Conservation (phyloP, 2,888 invertebrate genomes). For the Ypsolopha scabrella region DNA sequence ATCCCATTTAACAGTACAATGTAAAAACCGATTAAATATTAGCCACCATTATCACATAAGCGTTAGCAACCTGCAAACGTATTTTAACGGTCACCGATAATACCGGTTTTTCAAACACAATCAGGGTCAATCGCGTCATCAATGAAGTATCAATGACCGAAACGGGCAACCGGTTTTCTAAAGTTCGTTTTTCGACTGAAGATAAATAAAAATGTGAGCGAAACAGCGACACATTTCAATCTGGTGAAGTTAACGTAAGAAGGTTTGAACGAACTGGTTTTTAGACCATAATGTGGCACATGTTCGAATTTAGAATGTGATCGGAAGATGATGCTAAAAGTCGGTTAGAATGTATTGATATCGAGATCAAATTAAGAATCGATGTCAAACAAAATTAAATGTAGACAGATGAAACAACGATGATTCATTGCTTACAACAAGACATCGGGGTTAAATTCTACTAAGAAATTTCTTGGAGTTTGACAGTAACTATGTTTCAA, state of each 20-base stretch:
- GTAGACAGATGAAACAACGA: too few species aligned
- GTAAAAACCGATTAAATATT: not conserved
- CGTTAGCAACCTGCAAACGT: not conserved
- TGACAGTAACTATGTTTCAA: too few species aligned
- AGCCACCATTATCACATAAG: not conserved
- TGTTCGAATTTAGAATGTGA: not conserved
- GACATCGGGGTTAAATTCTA: too few species aligned
- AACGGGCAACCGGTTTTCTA: slow-evolving; percentile 19
- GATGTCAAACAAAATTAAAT: too few species aligned
- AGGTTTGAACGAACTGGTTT: not conserved
- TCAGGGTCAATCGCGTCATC: slow-evolving; percentile 18
- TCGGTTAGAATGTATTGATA: slow-evolving; percentile 26
- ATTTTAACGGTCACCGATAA: slow-evolving; percentile 5
- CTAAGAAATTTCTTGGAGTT: too few species aligned
- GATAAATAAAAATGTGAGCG: slow-evolving; percentile 2
- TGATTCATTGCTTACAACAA: too few species aligned
- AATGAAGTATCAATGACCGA: slow-evolving; percentile 26
- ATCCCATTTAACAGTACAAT: not conserved
- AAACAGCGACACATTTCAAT: not conserved
- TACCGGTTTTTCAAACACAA: slow-evolving; percentile 13
- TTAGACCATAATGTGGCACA: not conserved
- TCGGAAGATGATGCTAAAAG: slow-evolving; percentile 27
- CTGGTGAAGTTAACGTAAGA: slow-evolving; percentile 10
- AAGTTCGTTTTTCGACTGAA: slow-evolving; percentile 19
- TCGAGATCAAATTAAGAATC: not conserved